Evolutionary conservation across 2,888 invertebrate species (phyloP).

Genomic region (Boloria selene): DNA sequence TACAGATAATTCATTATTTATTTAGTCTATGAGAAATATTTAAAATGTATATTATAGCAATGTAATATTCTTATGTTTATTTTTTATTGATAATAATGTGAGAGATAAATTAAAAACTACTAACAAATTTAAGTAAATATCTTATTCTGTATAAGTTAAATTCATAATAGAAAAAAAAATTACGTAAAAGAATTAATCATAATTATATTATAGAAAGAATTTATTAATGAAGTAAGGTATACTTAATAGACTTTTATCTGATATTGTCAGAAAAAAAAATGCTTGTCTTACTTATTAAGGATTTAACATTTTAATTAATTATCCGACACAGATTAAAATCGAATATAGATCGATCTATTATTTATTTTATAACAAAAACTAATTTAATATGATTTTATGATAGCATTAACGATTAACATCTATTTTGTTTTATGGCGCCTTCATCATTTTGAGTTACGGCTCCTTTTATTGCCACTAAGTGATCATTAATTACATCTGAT

Average conservation of each 20-base stretch:
- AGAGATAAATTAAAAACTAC: background rate
- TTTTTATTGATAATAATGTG: background rate
- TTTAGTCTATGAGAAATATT: constrained; percentile 15
- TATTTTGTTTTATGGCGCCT: constrained; percentile 16
- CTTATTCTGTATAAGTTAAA: no score
- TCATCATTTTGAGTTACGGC: constrained; percentile 19
- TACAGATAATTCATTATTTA: constrained; percentile 30
- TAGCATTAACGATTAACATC: constrained; percentile 4
- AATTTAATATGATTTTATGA: background rate
- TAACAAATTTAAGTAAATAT: no score
- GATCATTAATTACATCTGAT: constrained; percentile 21
- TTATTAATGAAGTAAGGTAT: no score
- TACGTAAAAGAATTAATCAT: no score
- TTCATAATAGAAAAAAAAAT: no score
- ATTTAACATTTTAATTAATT: no score
- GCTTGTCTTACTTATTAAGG: no score
- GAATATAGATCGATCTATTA: background rate
- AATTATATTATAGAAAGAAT: no score
- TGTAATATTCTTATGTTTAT: background rate
- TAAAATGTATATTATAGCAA: background rate
- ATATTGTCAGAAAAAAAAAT: no score
- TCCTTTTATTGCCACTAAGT: constrained; percentile 16
- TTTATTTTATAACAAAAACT: background rate
- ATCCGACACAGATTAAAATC: no score
- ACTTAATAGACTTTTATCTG: no score